Evolutionary conservation across 2,888 invertebrate species (phyloP), one percentile per base, ranked within the genome.

Genomic region (Aphodius sticticus): DNA sequence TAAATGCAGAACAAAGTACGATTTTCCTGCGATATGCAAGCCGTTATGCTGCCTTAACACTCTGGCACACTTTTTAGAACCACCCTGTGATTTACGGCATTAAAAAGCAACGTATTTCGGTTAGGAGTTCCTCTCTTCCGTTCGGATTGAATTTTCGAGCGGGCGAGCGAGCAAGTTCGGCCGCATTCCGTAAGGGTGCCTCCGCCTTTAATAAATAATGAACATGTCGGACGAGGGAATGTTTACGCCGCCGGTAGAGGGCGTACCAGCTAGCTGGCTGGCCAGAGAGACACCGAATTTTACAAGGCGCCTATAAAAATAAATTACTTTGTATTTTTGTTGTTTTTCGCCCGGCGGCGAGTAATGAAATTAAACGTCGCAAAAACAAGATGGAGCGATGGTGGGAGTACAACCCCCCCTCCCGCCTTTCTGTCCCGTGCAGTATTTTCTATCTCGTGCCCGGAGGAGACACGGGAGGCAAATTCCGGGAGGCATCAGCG

Each of bases 281-380:
- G 74, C 74, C 37, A 7, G 74, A 9, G 74, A 16, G 37, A 16
- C 74, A 26, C 37, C 37, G 74, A 6, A 74, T 36, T 74, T n/a
- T 74, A n/a, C 37, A 37, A 16, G 14, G 37, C 74, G 36, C 15
- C 74, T 26, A 74, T 74, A 74, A 74, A 74, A 74, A 37, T 35
- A 35, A 74, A 74, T 74, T 74, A 74, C 74, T n/a, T 14, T n/a
- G 35, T 74, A 36, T 74, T 74, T 74, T 74, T 15, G 35, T n/a
- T 74, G 36, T 37, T 36, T 74, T 26, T 6, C 74, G 35, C 74
- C 74, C 53, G 53, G 53, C 12, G 53, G 53, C 53, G 53, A 5
- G 74, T 74, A 74, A 37, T 74, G 36, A 69, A 69, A 69, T 69
- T 35, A 77, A 77, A 69, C 69, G 77, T 77, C 77, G 69, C 77